A percentile compares a stretch with the other conserved stretches of the same genome.
These are phyloP conservation scores for Atta colombica DNA, from an alignment of 1,140 invertebrate species.

Conservation along the genomic window DNA sequence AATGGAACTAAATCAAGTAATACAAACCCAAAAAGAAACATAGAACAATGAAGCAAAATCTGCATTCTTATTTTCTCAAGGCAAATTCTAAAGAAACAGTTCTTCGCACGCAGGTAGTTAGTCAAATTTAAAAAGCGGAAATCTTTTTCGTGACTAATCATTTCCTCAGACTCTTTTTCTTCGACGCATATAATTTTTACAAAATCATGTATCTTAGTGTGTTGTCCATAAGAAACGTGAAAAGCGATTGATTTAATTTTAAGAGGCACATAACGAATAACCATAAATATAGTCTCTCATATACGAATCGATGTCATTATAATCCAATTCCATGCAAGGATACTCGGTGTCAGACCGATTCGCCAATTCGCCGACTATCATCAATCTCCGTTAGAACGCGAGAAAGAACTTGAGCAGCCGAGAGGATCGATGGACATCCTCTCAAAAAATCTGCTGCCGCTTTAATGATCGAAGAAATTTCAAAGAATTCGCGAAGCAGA, in stretches of 20 bases:
- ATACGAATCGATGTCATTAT: conserved; percentile 64
- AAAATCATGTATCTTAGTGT: background rate
- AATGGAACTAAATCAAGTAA: background rate
- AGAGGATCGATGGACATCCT: conserved; percentile 1
- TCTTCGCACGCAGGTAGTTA: background rate
- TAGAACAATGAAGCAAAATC: background rate
- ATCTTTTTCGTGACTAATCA: background rate
- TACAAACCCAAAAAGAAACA: background rate
- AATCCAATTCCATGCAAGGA: conserved; percentile 69
- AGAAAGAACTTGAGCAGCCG: conserved; percentile 44
- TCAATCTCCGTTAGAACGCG: conserved; percentile 69
- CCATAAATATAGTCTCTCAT: conserved; percentile 44
- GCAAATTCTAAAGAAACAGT: background rate
- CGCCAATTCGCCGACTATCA: conserved; percentile 58
- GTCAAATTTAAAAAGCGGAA: background rate
- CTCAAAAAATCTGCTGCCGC: conserved; percentile 1
- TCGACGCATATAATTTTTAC: conserved; percentile 3
- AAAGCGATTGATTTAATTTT: conserved; percentile 67
- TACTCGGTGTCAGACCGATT: conserved; percentile 56
- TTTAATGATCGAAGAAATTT: conserved; percentile 26
- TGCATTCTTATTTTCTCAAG: background rate
- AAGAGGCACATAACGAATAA: conserved; percentile 60
- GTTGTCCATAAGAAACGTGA: conserved; percentile 25
- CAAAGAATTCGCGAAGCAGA: conserved; percentile 22
- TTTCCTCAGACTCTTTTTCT: conserved; percentile 8